phyloP scores from a whole-genome alignment of 2,888 invertebrate genomes.

The Rotaria magnacalcarata region DNA sequence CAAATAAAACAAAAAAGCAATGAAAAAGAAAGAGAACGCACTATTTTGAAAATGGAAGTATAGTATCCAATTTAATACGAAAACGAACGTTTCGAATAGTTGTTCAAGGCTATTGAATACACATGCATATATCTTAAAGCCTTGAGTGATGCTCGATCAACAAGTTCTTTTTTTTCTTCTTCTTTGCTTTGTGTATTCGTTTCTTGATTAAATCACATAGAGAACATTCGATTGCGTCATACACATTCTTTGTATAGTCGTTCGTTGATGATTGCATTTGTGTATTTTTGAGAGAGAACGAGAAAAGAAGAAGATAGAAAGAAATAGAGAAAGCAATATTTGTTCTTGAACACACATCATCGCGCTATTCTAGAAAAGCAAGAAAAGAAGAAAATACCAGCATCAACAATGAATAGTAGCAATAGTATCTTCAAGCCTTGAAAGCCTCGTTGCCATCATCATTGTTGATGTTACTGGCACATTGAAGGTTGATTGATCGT shows the following conservation, averaged over 20 bases:
- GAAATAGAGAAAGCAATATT: background rate
- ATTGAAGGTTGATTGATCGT: constrained; percentile 22
- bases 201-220: background rate
- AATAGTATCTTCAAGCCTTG: background rate
- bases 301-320: background rate
- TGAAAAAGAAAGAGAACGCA: background rate
- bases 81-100: background rate
- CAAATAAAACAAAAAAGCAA: background rate
- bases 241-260: background rate
- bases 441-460: background rate
- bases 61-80: constrained; percentile 1
- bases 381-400: constrained; percentile 29
- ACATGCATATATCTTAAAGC: background rate
- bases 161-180: background rate
- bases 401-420: background rate
- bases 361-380: background rate
- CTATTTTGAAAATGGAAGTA: background rate
- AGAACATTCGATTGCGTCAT: constrained; percentile 8
- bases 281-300: constrained; percentile 16
- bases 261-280: background rate
- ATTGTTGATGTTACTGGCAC: constrained; percentile 9
- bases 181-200: background rate
- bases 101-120: background rate
- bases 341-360: constrained; percentile 27
- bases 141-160: background rate